phyloP scores from a whole-genome alignment of 2,797 vertebrate genomes.

The Characodon lateralis region DNA sequence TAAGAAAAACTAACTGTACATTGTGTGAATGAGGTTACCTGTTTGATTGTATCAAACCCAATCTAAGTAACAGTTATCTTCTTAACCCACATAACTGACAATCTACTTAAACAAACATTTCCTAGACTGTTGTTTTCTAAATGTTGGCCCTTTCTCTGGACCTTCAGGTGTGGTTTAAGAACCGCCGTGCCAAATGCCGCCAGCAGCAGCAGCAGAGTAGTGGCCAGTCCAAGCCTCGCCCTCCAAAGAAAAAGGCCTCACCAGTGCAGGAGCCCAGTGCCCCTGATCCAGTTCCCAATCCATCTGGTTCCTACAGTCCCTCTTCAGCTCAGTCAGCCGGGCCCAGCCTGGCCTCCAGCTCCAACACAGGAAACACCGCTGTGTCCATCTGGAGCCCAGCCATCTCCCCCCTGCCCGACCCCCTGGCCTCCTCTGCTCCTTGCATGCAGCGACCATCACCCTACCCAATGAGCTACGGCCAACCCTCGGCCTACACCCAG shows the following conservation, averaged over 20 bases:
- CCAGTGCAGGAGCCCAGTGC: constrained; percentile 77
- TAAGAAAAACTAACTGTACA: neutral
- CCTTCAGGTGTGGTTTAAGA: constrained; percentile 90
- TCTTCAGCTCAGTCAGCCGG: constrained; percentile 64
- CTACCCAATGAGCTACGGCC: constrained; percentile 88
- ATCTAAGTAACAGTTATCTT: too few species aligned
- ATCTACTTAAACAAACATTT: neutral
- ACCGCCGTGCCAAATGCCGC: constrained; percentile 90
- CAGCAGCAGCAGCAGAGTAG: constrained; percentile 90
- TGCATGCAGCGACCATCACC: constrained; percentile 86
- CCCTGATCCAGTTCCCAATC: constrained; percentile 79
- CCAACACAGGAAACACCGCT: constrained; percentile 75
- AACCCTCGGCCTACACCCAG: constrained; percentile 82
- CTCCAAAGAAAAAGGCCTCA: constrained; percentile 87
- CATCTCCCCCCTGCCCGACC: constrained; percentile 87
- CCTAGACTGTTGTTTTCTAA: too few species aligned
- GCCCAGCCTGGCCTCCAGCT: constrained; percentile 71
- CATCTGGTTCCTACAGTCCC: constrained; percentile 69
- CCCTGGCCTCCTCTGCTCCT: constrained; percentile 80
- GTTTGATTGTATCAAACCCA: too few species aligned
- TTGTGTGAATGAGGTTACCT: too few species aligned
- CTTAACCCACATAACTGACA: neutral
- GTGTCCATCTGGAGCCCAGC: constrained; percentile 92
- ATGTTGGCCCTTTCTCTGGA: neutral
- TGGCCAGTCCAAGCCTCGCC: constrained; percentile 86